These are phyloP conservation scores for Catharus ustulatus DNA, from an alignment of 2,797 vertebrate genomes.

Conservation along the genomic window DNA sequence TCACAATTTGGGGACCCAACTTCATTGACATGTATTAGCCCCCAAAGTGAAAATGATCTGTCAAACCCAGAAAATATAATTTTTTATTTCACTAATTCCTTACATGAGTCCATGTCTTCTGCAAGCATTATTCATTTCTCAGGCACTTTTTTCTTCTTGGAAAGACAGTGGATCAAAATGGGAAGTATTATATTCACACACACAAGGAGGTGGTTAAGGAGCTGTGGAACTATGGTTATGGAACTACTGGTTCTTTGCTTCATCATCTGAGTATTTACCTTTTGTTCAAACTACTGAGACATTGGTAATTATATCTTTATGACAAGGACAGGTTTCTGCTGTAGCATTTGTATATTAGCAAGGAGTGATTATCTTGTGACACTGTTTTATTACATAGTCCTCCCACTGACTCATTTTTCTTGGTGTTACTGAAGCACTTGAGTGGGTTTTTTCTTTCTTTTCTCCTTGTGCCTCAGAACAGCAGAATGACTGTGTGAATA, in stretches of 20 bases:
- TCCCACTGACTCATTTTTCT: not conserved
- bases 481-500: not conserved
- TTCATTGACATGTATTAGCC: not conserved
- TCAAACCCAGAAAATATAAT: not conserved
- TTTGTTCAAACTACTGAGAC: not conserved
- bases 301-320: not conserved
- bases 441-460: not conserved
- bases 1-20: not conserved
- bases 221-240: not conserved
- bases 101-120: not conserved
- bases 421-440: not conserved
- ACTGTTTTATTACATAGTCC: not conserved
- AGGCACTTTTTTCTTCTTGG: not conserved
- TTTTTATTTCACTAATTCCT: not conserved
- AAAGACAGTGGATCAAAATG: not conserved
- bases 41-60: not conserved
- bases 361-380: not conserved
- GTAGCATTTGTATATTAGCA: not conserved
- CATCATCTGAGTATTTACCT: not conserved
- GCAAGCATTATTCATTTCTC: not conserved
- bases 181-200: fast-evolving
- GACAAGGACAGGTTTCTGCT: not conserved
- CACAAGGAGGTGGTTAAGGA: not conserved
- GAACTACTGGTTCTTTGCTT: not conserved
- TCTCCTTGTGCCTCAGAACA: not conserved